Percentiles rank a stretch among this genome's conserved stretches.
phyloP scores from a whole-genome alignment of 2,113 vertebrate genomes.

The Engraulis encrasicolus region DNA sequence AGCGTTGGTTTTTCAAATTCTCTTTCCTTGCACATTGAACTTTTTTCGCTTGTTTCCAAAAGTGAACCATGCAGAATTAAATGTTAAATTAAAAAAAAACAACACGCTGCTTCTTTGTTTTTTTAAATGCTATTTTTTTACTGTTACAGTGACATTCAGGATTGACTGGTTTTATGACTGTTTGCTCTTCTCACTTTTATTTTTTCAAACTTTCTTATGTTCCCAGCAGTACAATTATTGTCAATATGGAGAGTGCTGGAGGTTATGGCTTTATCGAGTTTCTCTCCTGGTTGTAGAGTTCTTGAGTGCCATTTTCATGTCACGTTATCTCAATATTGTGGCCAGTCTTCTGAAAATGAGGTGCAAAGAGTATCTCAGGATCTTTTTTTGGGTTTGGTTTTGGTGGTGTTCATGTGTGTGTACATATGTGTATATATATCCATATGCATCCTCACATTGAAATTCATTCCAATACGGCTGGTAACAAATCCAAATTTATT shows the following conservation, averaged over 20 bases:
- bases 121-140: constrained; percentile 67
- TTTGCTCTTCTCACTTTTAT: constrained; percentile 55
- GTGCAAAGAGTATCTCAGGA: constrained; percentile 84
- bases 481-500: constrained; percentile 59
- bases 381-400: constrained; percentile 60
- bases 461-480: constrained; percentile 68
- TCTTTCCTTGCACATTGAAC: constrained; percentile 13
- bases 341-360: constrained; percentile 80
- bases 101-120: constrained; percentile 69
- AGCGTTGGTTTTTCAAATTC: constrained; percentile 41
- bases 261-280: constrained; percentile 63
- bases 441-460: constrained; percentile 74
- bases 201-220: constrained; percentile 58
- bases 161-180: constrained; percentile 71
- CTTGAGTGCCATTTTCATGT: constrained; percentile 56
- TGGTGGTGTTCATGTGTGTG: constrained; percentile 73
- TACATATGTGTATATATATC: constrained; percentile 75
- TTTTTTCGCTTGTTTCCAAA: constrained; percentile 45
- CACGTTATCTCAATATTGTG: constrained; percentile 63
- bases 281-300: constrained; percentile 60
- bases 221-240: constrained; percentile 59
- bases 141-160: constrained; percentile 67
- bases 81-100: constrained; percentile 38
- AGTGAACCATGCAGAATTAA: constrained; percentile 28
- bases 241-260: constrained; percentile 60